Evolutionary conservation across 2,797 vertebrate species (phyloP).

Genomic region (Gymnopithys bicolor): DNA sequence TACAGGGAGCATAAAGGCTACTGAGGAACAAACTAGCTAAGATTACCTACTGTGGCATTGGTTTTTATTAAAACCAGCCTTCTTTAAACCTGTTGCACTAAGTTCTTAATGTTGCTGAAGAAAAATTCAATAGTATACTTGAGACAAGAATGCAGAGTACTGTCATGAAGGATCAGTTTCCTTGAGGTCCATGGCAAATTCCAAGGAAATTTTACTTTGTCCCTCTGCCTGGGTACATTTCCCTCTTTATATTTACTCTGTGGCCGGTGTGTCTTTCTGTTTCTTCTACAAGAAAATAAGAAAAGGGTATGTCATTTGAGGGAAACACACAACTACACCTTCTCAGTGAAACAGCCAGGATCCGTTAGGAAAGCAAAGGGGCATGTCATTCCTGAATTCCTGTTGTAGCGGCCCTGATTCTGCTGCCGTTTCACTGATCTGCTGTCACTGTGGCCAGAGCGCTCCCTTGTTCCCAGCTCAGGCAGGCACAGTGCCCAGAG

Average conservation of each 20-base stretch:
- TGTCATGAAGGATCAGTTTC: not conserved
- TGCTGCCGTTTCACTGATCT: not conserved
- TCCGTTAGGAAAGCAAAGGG: not conserved
- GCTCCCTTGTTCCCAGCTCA: not conserved
- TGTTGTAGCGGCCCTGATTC: accelerated
- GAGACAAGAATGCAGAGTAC: not conserved
- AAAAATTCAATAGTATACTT: not conserved
- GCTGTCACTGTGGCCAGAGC: not conserved
- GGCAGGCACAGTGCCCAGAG: not conserved
- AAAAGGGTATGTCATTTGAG: not conserved
- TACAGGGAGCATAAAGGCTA: not conserved
- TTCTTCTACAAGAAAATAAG: not conserved
- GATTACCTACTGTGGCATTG: not conserved
- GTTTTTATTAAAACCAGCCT: not conserved
- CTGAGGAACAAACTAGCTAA: not conserved
- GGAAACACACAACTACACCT: not conserved
- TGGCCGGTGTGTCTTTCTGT: not conserved
- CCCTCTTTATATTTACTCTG: accelerated
- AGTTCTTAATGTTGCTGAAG: not conserved
- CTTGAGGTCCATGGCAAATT: not conserved
- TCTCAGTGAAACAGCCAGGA: not conserved
- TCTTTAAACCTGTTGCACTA: not conserved
- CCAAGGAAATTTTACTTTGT: not conserved
- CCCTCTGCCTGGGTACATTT: not conserved
- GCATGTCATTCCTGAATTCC: not conserved